Conservation (phyloP, 1,140 invertebrate species). For the Diploscapter pachys region DNA sequence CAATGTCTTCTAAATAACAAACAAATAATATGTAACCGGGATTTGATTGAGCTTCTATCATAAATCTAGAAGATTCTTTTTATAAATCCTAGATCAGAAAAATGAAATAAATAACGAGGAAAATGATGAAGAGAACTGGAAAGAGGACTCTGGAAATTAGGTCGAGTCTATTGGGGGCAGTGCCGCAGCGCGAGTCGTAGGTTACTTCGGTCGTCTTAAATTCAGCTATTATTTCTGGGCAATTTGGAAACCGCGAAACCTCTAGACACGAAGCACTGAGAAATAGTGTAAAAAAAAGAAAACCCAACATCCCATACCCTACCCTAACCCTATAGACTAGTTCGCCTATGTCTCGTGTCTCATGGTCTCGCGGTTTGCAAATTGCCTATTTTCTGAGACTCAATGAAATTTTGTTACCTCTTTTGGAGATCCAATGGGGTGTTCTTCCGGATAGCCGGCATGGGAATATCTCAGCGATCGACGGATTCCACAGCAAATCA, state of each 20-base stretch:
- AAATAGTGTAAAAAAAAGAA: too few relatives aligned
- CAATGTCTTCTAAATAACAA: too few relatives aligned
- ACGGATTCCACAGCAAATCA: conserved; percentile 43
- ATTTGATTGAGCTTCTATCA: too few relatives aligned
- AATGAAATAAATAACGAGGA: conserved; percentile 49
- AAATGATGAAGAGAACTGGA: conserved; percentile 50
- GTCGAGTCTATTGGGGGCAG: conserved; percentile 42
- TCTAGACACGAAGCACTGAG: too few relatives aligned
- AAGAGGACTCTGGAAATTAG: conserved; percentile 49
- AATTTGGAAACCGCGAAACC: too few relatives aligned
- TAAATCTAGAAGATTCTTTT: neutral
- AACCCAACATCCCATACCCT: too few relatives aligned
- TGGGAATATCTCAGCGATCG: conserved; percentile 24
- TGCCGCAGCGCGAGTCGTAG: conserved; percentile 21
- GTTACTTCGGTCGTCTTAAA: conserved; percentile 19
- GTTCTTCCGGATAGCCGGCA: conserved; percentile 18
- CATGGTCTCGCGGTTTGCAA: too few relatives aligned
- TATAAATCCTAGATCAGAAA: conserved; percentile 38
- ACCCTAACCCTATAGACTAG: too few relatives aligned
- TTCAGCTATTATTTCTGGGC: too few relatives aligned
- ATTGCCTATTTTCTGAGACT: too few relatives aligned
- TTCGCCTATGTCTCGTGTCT: too few relatives aligned
- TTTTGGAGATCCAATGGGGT: conserved; percentile 27
- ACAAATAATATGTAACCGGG: too few relatives aligned
- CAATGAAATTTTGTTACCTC: conserved; percentile 2